Percentiles rank a stretch among this genome's conserved stretches.
Conservation (phyloP, 2,888 invertebrate species). For the Gisinianus flammeolus region DNA sequence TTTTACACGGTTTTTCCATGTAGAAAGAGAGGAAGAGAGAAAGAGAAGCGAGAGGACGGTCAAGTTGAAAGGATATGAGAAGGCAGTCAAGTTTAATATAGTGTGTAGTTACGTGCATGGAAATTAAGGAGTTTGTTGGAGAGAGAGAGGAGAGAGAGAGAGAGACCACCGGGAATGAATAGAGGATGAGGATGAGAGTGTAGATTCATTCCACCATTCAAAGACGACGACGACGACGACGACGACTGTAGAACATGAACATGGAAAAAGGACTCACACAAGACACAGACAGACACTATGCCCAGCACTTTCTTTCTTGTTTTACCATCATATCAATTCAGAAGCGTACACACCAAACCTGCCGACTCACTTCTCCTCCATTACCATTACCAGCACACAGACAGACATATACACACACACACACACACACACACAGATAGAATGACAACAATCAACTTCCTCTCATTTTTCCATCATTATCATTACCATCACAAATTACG, state of each 20-base stretch:
- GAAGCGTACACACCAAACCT: slow-evolving; percentile 44
- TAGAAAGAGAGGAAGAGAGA: too few species aligned
- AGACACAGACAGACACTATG: background rate
- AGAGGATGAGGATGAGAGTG: slow-evolving; percentile 34
- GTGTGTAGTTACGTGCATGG: slow-evolving; percentile 39
- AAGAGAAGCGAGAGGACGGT: background rate
- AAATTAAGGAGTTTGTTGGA: slow-evolving; percentile 42
- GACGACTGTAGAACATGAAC: background rate
- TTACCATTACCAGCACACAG: slow-evolving; percentile 7
- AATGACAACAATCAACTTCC: slow-evolving; percentile 11
- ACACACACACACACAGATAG: background rate
- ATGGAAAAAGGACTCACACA: background rate
- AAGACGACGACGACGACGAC: too few species aligned
- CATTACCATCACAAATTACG: background rate
- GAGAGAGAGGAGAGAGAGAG: too few species aligned
- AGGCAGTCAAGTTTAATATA: background rate
- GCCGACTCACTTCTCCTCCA: slow-evolving; percentile 43
- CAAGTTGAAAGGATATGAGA: background rate
- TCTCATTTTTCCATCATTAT: slow-evolving; percentile 17
- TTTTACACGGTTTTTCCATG: background rate
- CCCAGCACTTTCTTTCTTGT: background rate
- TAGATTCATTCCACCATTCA: slow-evolving; percentile 22
- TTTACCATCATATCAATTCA: slow-evolving; percentile 26
- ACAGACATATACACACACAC: too few species aligned
- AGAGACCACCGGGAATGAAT: slow-evolving; percentile 53